phyloP scores from a whole-genome alignment of 2,888 invertebrate genomes.

The Nomada goodeniana region DNA sequence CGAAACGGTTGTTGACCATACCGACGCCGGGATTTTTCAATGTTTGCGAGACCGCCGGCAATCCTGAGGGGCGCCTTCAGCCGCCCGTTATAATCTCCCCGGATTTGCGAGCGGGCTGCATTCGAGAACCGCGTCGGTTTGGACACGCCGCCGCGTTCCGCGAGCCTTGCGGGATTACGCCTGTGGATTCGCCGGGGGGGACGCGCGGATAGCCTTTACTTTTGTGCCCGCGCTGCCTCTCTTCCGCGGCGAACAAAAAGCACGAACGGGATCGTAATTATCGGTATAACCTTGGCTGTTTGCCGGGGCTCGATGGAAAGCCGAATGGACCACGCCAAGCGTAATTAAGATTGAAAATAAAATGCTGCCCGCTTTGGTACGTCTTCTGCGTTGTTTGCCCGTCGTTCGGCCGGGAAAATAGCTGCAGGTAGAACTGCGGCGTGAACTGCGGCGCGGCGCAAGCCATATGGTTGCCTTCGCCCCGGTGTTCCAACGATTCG shows the following conservation, averaged over 20 bases:
- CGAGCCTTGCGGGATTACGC: slow-evolving; percentile 55
- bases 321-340: not conserved
- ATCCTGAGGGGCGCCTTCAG: slow-evolving; percentile 41
- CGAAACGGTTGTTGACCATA: not conserved
- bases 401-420: not conserved
- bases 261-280: slow-evolving; percentile 35
- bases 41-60: slow-evolving; percentile 38
- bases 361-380: not conserved
- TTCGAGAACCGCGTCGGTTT: slow-evolving; percentile 54
- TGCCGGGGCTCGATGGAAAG: not conserved
- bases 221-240: slow-evolving; percentile 3
- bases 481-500: no score
- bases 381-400: not conserved
- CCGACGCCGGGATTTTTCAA: slow-evolving; percentile 17
- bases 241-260: slow-evolving; percentile 6
- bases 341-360: slow-evolving; percentile 26
- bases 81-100: slow-evolving; percentile 62
- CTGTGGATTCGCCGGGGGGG: slow-evolving; percentile 31
- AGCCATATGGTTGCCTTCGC: not conserved
- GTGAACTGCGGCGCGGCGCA: not conserved
- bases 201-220: slow-evolving; percentile 18
- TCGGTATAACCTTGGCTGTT: slow-evolving; percentile 31
- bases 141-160: slow-evolving; percentile 45
- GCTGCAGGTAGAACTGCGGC: not conserved
- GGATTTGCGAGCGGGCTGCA: slow-evolving; percentile 64